Evolutionary conservation across 2,113 vertebrate species (phyloP).

Genomic region (Pelusios castaneus): DNA sequence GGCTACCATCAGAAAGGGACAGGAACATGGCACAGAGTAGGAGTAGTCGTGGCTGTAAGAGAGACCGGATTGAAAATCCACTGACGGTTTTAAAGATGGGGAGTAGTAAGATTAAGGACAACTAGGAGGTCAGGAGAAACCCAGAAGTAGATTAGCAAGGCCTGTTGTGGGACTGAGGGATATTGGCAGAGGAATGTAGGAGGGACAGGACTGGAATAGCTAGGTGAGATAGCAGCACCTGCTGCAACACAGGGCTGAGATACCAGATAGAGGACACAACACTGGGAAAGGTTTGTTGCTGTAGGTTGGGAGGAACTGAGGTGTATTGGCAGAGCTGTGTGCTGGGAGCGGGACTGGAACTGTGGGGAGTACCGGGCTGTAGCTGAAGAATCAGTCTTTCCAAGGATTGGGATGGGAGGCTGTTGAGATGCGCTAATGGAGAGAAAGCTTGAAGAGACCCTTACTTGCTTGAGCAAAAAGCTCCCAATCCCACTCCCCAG

Average conservation of each 20-base stretch:
- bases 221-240: accelerated
- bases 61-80: not conserved
- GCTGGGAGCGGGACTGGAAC: not conserved
- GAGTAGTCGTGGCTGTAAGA: not conserved
- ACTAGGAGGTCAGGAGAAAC: not conserved
- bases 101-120: not conserved
- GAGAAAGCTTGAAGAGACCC: not conserved
- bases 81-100: not conserved
- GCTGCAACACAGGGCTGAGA: accelerated
- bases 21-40: not conserved
- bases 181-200: not conserved
- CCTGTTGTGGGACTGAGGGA: not conserved
- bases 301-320: not conserved
- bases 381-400: not conserved
- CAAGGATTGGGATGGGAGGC: not conserved
- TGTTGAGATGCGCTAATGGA: not conserved
- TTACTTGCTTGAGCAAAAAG: not conserved
- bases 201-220: not conserved
- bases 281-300: accelerated
- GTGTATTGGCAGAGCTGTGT: not conserved
- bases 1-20: not conserved
- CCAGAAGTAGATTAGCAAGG: not conserved
- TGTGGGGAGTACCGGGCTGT: not conserved
- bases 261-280: accelerated
- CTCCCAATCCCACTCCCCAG: not conserved